Evolutionary conservation across 1,140 invertebrate genomes (phyloP).

Genomic region (Drosophila cardini): DNA sequence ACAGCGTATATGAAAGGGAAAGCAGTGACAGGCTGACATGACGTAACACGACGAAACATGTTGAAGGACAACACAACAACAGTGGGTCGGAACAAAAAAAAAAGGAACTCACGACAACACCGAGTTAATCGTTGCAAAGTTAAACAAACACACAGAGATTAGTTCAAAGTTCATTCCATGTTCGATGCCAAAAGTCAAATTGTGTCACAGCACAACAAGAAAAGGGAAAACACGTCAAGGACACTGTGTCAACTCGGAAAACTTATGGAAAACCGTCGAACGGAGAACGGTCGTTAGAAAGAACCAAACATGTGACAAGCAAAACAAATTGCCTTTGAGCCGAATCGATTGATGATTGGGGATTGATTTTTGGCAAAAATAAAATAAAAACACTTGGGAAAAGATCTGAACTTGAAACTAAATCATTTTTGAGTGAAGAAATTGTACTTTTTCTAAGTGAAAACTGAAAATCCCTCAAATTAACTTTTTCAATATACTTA

Average conservation of each 20-base stretch:
- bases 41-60: conserved; percentile 19
- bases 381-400: neutral
- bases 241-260: conserved; percentile 12
- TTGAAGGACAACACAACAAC: conserved; percentile 6
- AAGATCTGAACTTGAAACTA: neutral
- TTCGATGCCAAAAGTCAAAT: conserved; percentile 73
- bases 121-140: conserved; percentile 68
- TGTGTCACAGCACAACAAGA: conserved; percentile 59
- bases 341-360: conserved; percentile 56
- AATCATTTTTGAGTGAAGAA: too few relatives aligned
- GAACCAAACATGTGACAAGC: conserved; percentile 51
- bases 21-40: conserved; percentile 23
- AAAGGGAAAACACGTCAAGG: conserved; percentile 36
- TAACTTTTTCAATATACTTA: too few relatives aligned
- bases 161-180: conserved; percentile 71
- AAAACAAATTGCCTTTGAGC: conserved; percentile 69
- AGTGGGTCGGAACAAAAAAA: too few relatives aligned
- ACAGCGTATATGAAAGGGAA: too few relatives aligned
- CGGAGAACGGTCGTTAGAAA: conserved; percentile 13
- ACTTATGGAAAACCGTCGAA: conserved; percentile 14
- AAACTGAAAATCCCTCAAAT: too few relatives aligned
- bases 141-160: conserved; percentile 81
- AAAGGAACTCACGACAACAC: conserved; percentile 31
- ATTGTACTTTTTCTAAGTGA: too few relatives aligned
- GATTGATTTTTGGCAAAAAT: conserved; percentile 2